Conservation (phyloP, 2,113 vertebrate species). For the Leptosomus discolor region DNA sequence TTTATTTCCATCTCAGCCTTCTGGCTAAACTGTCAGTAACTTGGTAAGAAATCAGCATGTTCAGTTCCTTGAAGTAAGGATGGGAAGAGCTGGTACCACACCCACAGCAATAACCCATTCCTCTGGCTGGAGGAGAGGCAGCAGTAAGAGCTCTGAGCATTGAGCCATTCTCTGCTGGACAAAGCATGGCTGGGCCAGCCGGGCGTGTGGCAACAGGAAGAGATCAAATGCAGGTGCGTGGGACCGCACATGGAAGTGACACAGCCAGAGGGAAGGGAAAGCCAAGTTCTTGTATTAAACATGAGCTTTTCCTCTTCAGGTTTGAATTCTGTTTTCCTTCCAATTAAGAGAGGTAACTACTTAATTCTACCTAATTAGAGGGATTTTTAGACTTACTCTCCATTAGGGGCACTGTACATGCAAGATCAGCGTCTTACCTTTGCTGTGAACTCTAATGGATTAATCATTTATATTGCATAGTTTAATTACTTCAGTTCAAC, state of each 20-base stretch:
- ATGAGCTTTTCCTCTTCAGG: background rate
- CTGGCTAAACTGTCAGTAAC: background rate
- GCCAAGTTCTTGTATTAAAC: background rate
- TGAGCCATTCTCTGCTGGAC: background rate
- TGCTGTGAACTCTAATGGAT: background rate
- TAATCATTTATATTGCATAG: slow-evolving; percentile 7
- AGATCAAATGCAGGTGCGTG: accelerated
- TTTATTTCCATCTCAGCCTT: background rate
- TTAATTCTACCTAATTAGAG: slow-evolving; percentile 46
- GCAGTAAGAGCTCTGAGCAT: background rate
- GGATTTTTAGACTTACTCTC: background rate
- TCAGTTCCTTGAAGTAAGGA: background rate
- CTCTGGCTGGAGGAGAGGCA: background rate
- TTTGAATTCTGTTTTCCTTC: background rate
- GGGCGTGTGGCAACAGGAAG: background rate
- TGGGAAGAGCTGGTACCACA: background rate
- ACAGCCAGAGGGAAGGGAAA: background rate
- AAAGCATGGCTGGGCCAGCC: background rate
- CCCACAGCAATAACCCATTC: background rate
- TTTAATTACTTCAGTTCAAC: slow-evolving; percentile 31
- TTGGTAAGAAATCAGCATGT: background rate
- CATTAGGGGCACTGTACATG: background rate
- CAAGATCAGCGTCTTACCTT: background rate
- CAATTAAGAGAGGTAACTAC: background rate
- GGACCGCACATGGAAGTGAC: background rate